These are phyloP conservation scores for Neotragus pygmaeus DNA, from an alignment of 2,113 vertebrate genomes.

Conservation along the genomic window DNA sequence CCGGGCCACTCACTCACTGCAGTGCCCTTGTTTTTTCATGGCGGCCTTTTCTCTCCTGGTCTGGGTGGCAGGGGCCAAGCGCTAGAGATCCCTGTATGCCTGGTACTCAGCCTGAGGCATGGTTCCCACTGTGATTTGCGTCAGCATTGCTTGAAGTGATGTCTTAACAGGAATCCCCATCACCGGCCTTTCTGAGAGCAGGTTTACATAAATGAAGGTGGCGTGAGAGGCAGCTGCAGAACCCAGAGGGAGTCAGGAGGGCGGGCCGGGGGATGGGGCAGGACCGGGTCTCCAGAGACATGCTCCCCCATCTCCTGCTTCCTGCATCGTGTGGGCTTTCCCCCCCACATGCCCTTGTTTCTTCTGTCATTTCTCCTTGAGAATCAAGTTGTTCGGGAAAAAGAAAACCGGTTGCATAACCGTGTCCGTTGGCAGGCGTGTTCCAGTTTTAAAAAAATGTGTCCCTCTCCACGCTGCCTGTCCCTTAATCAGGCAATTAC, in stretches of 20 bases:
- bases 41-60: neutral
- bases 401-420: constrained; percentile 22
- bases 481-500: constrained; percentile 70
- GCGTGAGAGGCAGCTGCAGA: neutral
- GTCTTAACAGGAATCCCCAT: neutral
- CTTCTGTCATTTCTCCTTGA: neutral
- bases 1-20: fast-evolving
- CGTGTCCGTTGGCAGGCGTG: constrained; percentile 17
- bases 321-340: fast-evolving
- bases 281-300: fast-evolving
- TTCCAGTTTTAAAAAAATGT: constrained; percentile 66
- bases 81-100: neutral
- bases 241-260: neutral
- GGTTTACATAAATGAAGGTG: neutral
- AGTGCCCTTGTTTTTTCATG: neutral
- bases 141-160: neutral
- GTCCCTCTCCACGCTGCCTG: constrained; percentile 28
- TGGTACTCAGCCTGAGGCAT: fast-evolving
- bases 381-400: neutral
- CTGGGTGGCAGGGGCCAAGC: neutral
- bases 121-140: neutral
- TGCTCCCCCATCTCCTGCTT: fast-evolving
- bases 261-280: neutral
- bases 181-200: neutral
- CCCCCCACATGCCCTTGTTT: neutral